phyloP scores from a whole-genome alignment of 1,140 invertebrate genomes.

The Drosophila guanche region DNA sequence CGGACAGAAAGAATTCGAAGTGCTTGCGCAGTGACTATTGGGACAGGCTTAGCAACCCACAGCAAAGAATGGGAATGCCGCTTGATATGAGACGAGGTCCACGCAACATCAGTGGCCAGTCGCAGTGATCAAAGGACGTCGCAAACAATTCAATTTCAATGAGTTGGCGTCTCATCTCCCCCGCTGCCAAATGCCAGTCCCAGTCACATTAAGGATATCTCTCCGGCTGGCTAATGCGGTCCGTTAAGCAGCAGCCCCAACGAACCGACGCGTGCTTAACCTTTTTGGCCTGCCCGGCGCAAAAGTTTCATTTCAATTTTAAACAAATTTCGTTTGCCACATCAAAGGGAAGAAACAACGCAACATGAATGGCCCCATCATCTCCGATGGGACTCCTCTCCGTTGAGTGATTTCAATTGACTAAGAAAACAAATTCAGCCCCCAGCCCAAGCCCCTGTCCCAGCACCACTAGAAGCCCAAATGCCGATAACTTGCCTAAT shows the following conservation, averaged over 20 bases:
- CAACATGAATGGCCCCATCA: slow-evolving; percentile 59
- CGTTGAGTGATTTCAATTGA: slow-evolving; percentile 80
- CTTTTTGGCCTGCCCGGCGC: slow-evolving; percentile 61
- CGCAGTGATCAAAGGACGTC: slow-evolving; percentile 28
- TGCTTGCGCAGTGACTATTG: not conserved
- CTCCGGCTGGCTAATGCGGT: slow-evolving; percentile 39
- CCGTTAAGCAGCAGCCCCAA: slow-evolving; percentile 54
- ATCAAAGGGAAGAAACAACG: slow-evolving; percentile 69
- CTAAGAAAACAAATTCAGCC: slow-evolving; percentile 78
- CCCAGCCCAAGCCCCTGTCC: not conserved
- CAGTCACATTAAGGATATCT: slow-evolving; percentile 27
- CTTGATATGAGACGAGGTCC: slow-evolving; percentile 3
- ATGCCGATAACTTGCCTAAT: slow-evolving; percentile 54
- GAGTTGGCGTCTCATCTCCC: slow-evolving; percentile 8
- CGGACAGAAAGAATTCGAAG: not conserved
- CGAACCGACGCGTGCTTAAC: slow-evolving; percentile 51
- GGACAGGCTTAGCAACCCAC: slow-evolving; percentile 1
- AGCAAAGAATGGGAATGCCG: slow-evolving; percentile 4
- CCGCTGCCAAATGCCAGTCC: not conserved
- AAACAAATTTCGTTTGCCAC: slow-evolving; percentile 69
- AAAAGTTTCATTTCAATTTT: slow-evolving; percentile 59
- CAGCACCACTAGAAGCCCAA: not conserved
- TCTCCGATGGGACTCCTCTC: slow-evolving; percentile 21
- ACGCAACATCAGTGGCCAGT: slow-evolving; percentile 30
- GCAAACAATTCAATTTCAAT: slow-evolving; percentile 44